Percentiles rank a stretch among this genome's conserved stretches.
phyloP scores from a whole-genome alignment of 2,113 vertebrate genomes.

The Arizona elegans region DNA sequence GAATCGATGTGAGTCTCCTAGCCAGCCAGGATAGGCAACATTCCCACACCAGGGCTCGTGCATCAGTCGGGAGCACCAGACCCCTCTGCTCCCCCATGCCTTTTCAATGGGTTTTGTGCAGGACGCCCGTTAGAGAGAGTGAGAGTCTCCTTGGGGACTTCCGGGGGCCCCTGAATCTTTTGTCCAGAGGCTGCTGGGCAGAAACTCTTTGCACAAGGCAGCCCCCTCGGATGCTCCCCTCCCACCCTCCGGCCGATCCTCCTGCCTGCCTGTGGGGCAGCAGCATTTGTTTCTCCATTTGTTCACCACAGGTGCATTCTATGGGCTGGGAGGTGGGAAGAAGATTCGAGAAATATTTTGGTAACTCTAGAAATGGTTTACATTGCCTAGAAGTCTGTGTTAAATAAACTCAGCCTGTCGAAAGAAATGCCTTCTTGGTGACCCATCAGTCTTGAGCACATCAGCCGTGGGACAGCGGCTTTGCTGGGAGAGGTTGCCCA shows the following conservation, averaged over 20 bases:
- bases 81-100: background rate
- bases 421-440: constrained; percentile 7
- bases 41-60: background rate
- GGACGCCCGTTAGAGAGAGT: background rate
- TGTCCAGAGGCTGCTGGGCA: background rate
- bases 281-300: background rate
- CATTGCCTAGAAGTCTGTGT: constrained; percentile 5
- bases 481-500: background rate
- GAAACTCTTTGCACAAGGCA: background rate
- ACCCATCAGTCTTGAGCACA: constrained; percentile 19
- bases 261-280: background rate
- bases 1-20: background rate
- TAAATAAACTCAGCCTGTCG: background rate
- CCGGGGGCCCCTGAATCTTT: background rate
- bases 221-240: too few relatives aligned
- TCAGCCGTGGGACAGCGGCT: background rate
- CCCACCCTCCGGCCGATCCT: background rate
- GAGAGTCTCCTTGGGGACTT: background rate
- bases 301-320: background rate
- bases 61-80: background rate
- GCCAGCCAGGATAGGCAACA: background rate
- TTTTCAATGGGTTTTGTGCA: background rate
- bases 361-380: constrained; percentile 15
- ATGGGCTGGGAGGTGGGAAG: background rate
- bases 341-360: constrained; percentile 8